Conservation (phyloP, 2,797 vertebrate genomes). For the Steatocranus sp. region DNA sequence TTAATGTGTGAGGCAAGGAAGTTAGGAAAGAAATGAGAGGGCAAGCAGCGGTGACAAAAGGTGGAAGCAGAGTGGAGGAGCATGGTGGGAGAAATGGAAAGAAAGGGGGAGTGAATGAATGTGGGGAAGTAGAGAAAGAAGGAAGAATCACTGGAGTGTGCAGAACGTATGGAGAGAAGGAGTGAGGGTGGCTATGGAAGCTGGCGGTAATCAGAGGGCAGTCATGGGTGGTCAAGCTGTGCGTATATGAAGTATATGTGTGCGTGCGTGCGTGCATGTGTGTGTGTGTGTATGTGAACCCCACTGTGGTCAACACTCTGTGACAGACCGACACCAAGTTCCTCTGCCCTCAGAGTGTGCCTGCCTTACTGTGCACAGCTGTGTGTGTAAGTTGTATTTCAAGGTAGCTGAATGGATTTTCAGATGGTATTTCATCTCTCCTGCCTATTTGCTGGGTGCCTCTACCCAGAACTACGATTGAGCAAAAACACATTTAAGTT, state of each 20-base stretch:
- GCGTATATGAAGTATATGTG: not conserved
- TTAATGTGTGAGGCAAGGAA: slow-evolving; percentile 46
- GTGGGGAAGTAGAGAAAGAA: slow-evolving; percentile 11
- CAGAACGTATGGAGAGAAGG: slow-evolving; percentile 55
- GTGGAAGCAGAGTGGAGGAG: not conserved
- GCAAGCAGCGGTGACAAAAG: slow-evolving; percentile 18
- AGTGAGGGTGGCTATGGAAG: slow-evolving; percentile 56
- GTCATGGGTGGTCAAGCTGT: slow-evolving; percentile 68
- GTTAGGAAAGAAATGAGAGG: slow-evolving; percentile 33
- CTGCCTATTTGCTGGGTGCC: slow-evolving; percentile 25
- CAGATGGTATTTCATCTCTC: slow-evolving; percentile 34
- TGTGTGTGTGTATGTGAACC: slow-evolving; percentile 1
- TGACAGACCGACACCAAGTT: slow-evolving; percentile 54
- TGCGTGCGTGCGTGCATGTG: not conserved
- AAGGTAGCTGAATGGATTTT: slow-evolving; percentile 54
- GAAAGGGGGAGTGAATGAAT: slow-evolving; percentile 9
- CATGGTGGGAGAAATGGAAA: not conserved
- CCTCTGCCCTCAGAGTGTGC: slow-evolving; percentile 52
- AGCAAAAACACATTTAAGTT: slow-evolving; percentile 5
- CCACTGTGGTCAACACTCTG: slow-evolving; percentile 55
- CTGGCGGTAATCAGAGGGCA: slow-evolving; percentile 66
- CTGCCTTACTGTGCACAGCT: slow-evolving; percentile 50
- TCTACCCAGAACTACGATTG: not conserved
- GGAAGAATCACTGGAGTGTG: slow-evolving; percentile 56
- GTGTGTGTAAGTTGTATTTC: slow-evolving; percentile 54